A percentile compares a stretch with the other conserved stretches of the same genome.
These are phyloP conservation scores for Acridotheres tristis DNA, from an alignment of 2,797 vertebrate species.

Conservation along the genomic window DNA sequence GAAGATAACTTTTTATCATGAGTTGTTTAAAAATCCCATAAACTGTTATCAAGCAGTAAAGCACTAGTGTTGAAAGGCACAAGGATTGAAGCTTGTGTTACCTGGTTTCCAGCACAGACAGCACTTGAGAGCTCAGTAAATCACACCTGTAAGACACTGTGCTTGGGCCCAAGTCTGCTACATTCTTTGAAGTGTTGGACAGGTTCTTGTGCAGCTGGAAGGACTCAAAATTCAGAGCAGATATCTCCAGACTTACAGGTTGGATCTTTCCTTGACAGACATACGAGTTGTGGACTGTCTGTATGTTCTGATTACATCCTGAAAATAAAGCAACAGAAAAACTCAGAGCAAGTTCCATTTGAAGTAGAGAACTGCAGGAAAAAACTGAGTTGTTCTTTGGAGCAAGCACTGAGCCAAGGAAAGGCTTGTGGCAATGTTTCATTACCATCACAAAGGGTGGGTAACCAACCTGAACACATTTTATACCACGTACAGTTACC, in stretches of 20 bases:
- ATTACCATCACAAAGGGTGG: neutral
- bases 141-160: neutral
- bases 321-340: neutral
- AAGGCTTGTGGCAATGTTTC: neutral
- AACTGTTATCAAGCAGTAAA: neutral
- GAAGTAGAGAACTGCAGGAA: neutral
- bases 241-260: constrained; percentile 78
- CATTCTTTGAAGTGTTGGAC: neutral
- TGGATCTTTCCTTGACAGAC: constrained; percentile 79
- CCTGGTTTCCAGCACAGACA: neutral
- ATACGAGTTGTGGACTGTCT: constrained; percentile 69
- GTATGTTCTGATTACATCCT: constrained; percentile 84
- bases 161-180: neutral
- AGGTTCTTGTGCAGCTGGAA: neutral
- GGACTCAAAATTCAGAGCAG: neutral
- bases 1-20: neutral
- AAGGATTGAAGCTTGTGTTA: neutral
- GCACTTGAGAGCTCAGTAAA: neutral
- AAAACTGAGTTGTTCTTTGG: neutral
- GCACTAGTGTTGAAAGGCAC: constrained; percentile 45
- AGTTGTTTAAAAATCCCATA: neutral
- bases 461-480: neutral
- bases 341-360: neutral
- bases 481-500: neutral
- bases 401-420: neutral